A percentile compares a stretch with the other conserved stretches of the same genome.
Evolutionary conservation across 1,140 invertebrate species (phyloP).

Genomic region (Dufourea novaeangliae): DNA sequence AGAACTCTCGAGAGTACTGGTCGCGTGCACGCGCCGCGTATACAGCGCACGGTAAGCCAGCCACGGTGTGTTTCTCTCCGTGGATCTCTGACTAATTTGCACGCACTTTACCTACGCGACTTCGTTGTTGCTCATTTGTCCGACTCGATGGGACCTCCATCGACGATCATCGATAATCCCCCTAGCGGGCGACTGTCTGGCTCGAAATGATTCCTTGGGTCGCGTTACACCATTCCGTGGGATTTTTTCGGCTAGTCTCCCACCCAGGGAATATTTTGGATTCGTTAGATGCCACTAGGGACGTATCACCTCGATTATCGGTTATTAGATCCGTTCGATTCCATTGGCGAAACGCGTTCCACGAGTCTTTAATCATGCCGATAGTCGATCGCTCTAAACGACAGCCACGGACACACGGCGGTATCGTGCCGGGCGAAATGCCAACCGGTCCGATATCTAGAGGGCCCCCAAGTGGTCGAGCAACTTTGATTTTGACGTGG

Average conservation of each 20-base stretch:
- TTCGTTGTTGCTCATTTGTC: conserved; percentile 48
- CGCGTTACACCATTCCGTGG: background rate
- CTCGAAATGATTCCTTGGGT: no score
- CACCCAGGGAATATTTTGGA: background rate
- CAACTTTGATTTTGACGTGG: conserved; percentile 65
- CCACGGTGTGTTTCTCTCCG: conserved; percentile 31
- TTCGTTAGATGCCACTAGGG: background rate
- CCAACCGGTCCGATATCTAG: conserved; percentile 62
- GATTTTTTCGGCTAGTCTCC: background rate
- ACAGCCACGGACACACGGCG: conserved; percentile 23
- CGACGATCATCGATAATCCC: conserved; percentile 25
- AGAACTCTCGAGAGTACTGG: conserved; percentile 32
- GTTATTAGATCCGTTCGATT: conserved; percentile 28
- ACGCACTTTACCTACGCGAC: conserved; percentile 48
- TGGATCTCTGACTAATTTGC: conserved; percentile 75
- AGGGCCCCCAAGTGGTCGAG: conserved; percentile 60
- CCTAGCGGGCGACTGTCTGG: no score
- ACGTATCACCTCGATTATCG: conserved; percentile 30
- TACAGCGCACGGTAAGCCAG: conserved; percentile 25
- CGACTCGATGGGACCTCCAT: conserved; percentile 31
- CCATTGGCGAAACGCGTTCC: conserved; percentile 32
- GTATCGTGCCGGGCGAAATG: conserved; percentile 59
- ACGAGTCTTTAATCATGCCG: conserved; percentile 44
- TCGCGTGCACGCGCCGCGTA: conserved; percentile 24
- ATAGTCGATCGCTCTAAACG: conserved; percentile 35